Conservation (phyloP, 1,140 invertebrate species). For the Schlechtendalia chinensis region DNA sequence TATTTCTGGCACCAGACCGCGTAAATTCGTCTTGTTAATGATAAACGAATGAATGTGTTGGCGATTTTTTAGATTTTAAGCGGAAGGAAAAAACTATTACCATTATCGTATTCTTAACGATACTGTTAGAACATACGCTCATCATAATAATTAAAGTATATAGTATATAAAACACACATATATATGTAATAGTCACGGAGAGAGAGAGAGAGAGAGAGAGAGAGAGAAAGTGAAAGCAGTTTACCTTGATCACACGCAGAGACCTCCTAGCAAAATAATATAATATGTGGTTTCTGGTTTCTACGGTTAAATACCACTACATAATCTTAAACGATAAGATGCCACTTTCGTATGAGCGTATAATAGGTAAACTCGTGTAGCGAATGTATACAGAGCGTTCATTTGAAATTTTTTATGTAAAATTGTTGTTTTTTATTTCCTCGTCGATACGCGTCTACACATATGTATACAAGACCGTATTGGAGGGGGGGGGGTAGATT, state of each 20-base stretch:
- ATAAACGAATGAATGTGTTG: too few relatives aligned
- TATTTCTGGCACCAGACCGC: too few relatives aligned
- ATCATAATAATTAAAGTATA: neutral
- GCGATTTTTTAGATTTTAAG: too few relatives aligned
- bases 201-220: slow-evolving; percentile 35
- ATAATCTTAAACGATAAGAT: slow-evolving; percentile 17
- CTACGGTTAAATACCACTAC: neutral
- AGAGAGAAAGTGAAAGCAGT: slow-evolving; percentile 49
- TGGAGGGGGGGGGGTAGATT: too few relatives aligned
- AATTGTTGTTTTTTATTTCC: too few relatives aligned
- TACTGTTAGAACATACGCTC: neutral
- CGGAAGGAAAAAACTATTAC: neutral
- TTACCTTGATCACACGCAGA: slow-evolving; percentile 28
- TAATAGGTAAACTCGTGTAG: neutral
- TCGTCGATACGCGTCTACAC: too few relatives aligned
- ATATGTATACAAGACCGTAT: too few relatives aligned
- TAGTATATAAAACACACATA: neutral
- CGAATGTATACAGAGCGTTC: slow-evolving; percentile 16
- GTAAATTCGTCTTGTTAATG: neutral
- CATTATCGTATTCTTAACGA: slow-evolving; percentile 1
- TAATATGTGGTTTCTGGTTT: slow-evolving; percentile 27
- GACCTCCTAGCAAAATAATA: slow-evolving; percentile 32
- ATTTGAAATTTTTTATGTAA: neutral
- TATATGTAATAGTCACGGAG: neutral
- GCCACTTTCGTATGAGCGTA: slow-evolving; percentile 16